These are phyloP conservation scores for Yponomeuta plumbellus DNA, from an alignment of 2,888 invertebrate genomes.

Conservation along the genomic window DNA sequence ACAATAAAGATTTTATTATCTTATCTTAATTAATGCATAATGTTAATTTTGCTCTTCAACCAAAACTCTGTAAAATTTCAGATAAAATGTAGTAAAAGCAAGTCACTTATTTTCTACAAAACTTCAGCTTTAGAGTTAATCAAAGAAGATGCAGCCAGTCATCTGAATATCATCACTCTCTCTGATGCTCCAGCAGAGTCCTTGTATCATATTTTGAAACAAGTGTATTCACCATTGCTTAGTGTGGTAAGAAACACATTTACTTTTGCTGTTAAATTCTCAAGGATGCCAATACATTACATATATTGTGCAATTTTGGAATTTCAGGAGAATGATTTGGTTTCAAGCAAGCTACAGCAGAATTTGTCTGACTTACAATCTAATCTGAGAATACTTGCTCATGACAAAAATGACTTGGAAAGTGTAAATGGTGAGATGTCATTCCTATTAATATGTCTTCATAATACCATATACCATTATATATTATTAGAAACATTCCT, in stretches of 20 bases:
- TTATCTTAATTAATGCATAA: no score
- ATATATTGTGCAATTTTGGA: no score
- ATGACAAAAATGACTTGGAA: constrained; percentile 47
- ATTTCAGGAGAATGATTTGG: constrained; percentile 54
- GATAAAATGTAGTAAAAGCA: constrained; percentile 45
- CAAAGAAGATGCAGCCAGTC: constrained; percentile 40
- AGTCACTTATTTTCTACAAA: constrained; percentile 66
- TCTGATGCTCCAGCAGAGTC: constrained; percentile 57
- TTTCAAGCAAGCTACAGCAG: constrained; percentile 61
- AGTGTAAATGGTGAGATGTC: constrained; percentile 48
- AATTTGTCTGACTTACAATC: constrained; percentile 59
- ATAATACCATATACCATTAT: no score
- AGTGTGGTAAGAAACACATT: constrained; percentile 42
- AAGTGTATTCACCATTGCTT: constrained; percentile 62
- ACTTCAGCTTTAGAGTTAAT: constrained; percentile 41
- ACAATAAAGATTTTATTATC: no score
- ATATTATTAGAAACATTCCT: no score
- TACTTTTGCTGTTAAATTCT: neutral
- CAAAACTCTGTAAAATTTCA: constrained; percentile 28
- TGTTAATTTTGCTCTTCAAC: no score
- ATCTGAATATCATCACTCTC: constrained; percentile 57
- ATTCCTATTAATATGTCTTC: no score
- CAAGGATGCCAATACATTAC: no score
- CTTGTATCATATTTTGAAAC: constrained; percentile 59
- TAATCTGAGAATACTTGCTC: constrained; percentile 56